A percentile compares a stretch with the other conserved stretches of the same genome.
These are phyloP conservation scores for Rhinoptilus africanus DNA, from an alignment of 2,113 vertebrate genomes.

Conservation along the genomic window DNA sequence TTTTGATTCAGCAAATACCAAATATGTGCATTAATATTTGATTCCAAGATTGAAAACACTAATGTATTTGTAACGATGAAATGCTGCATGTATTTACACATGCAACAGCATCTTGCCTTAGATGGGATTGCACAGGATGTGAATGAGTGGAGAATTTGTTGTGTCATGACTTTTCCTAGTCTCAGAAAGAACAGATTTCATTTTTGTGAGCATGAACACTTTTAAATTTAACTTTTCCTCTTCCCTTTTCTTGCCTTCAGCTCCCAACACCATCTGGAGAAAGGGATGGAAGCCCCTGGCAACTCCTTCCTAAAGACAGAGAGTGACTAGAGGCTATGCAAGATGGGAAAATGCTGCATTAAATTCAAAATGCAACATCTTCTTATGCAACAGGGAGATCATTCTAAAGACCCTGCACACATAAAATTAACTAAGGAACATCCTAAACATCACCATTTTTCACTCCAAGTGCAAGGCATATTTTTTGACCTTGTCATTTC, in stretches of 20 bases:
- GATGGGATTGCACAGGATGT: not conserved
- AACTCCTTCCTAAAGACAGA: not conserved
- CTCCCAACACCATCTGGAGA: conserved; percentile 39
- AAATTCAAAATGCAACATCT: not conserved
- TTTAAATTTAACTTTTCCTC: conserved; percentile 43
- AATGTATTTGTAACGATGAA: not conserved
- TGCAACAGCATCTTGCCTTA: not conserved
- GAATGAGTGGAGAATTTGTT: conserved; percentile 13
- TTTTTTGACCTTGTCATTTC: conserved; percentile 48
- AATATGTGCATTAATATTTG: not conserved
- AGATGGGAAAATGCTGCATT: not conserved
- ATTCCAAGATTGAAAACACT: not conserved
- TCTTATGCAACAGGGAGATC: not conserved
- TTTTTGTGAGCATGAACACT: not conserved
- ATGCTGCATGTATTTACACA: not conserved
- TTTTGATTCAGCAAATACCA: not conserved
- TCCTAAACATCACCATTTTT: not conserved
- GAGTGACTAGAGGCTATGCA: conserved; percentile 1
- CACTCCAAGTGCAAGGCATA: not conserved
- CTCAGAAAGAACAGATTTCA: not conserved
- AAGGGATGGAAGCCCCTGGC: conserved; percentile 18
- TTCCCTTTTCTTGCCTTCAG: not conserved
- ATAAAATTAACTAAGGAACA: not conserved
- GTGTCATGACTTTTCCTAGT: not conserved
- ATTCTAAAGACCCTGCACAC: not conserved